These are phyloP conservation scores for Harlomillsia oculata DNA, from an alignment of 1,140 invertebrate species.

Conservation along the genomic window DNA sequence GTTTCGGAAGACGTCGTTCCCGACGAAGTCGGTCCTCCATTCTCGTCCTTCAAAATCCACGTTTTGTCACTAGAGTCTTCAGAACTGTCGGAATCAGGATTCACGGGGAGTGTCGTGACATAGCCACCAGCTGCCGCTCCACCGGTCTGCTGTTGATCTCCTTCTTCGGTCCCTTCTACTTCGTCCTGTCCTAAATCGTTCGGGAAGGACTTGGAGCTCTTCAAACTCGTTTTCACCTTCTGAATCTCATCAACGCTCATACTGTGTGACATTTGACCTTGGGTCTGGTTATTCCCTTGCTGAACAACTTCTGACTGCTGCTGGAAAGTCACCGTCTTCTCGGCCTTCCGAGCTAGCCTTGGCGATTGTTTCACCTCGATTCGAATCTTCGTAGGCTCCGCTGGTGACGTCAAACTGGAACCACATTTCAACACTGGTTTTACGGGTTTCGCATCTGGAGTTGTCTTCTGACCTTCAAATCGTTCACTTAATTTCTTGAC, in stretches of 20 bases:
- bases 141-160: constrained; percentile 74
- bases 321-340: constrained; percentile 37
- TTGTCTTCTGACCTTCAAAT: constrained; percentile 29
- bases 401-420: background rate
- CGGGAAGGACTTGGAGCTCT: constrained; percentile 72
- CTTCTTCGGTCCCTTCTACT: constrained; percentile 62
- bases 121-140: constrained; percentile 49
- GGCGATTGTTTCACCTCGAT: constrained; percentile 37
- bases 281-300: too few relatives aligned
- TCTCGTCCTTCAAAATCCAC: constrained; percentile 40
- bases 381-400: constrained; percentile 26
- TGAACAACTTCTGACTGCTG: constrained; percentile 8
- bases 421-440: constrained; percentile 27
- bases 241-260: constrained; percentile 80
- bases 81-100: constrained; percentile 39
- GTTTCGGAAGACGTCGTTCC: constrained; percentile 10
- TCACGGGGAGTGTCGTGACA: constrained; percentile 38
- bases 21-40: constrained; percentile 35
- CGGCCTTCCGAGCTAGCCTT: constrained; percentile 24
- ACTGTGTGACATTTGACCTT: constrained; percentile 54
- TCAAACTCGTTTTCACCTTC: constrained; percentile 65
- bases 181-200: constrained; percentile 59
- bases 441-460: constrained; percentile 30
- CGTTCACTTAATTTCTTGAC: too few relatives aligned
- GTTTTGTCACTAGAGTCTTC: constrained; percentile 40